Conservation (phyloP, 2,797 vertebrate species). For the Hippocampus kuda region DNA sequence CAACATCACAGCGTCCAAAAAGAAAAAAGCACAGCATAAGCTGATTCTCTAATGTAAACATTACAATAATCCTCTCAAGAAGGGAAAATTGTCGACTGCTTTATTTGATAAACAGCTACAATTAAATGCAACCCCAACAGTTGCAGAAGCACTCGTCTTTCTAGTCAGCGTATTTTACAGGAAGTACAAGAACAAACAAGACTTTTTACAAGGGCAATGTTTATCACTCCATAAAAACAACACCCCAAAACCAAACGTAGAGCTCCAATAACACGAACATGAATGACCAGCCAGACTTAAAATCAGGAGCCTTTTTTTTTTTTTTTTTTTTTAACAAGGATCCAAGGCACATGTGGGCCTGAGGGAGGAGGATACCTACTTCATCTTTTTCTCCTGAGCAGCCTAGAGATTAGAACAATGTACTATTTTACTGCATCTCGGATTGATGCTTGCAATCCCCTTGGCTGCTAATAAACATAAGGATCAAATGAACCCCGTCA, state of each 20-base stretch:
- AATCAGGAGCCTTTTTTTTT: neutral
- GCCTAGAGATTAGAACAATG: constrained; percentile 32
- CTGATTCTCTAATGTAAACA: constrained; percentile 21
- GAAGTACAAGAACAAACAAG: neutral
- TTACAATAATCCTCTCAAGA: constrained; percentile 4
- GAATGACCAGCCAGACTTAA: neutral
- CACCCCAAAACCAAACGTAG: neutral
- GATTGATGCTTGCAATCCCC: constrained; percentile 32
- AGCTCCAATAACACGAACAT: neutral
- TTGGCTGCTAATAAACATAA: constrained; percentile 36
- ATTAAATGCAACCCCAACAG: neutral
- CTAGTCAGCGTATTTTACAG: neutral
- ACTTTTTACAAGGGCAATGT: neutral
- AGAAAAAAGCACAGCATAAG: constrained; percentile 14
- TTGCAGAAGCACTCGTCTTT: neutral
- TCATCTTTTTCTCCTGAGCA: constrained; percentile 21
- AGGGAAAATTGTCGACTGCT: neutral
- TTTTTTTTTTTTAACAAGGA: constrained; percentile 13
- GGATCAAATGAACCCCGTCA: constrained; percentile 27
- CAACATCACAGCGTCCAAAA: constrained; percentile 18
- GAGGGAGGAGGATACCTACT: constrained; percentile 10
- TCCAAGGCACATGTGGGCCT: constrained; percentile 22
- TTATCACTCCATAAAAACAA: neutral
- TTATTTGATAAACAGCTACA: neutral
- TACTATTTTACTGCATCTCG: constrained; percentile 25